Evolutionary conservation across 2,113 vertebrate species (phyloP).

Genomic region (Mastomys coucha): DNA sequence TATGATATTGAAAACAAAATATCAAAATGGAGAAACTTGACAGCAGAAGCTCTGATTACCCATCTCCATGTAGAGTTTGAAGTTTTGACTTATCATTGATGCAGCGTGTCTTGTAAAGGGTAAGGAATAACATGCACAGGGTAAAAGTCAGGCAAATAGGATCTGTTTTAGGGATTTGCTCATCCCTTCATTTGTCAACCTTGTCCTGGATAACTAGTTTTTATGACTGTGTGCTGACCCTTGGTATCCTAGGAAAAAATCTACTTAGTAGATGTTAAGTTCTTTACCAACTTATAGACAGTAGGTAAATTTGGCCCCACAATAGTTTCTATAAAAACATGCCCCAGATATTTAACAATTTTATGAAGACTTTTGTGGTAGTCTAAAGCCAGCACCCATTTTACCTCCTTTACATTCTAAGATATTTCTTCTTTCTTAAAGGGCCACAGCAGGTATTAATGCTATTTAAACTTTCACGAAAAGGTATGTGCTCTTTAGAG

Average conservation of each 20-base stretch:
- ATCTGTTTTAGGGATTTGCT: not conserved
- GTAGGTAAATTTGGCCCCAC: conserved; percentile 93
- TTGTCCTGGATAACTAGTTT: conserved; percentile 94
- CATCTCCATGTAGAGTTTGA: conserved; percentile 31
- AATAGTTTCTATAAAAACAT: conserved; percentile 92
- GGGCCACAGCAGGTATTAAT: conserved; percentile 86
- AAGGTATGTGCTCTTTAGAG: conserved; percentile 85
- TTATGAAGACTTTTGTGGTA: conserved; percentile 87
- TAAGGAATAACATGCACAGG: not conserved
- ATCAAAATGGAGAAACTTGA: not conserved
- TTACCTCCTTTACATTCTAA: conserved; percentile 86
- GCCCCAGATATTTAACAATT: conserved; percentile 88
- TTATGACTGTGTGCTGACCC: conserved; percentile 93
- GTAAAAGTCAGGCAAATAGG: not conserved
- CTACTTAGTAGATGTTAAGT: conserved; percentile 92
- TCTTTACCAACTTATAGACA: conserved; percentile 92
- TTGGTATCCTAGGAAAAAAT: conserved; percentile 92
- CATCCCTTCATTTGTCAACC: conserved; percentile 90
- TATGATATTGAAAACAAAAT: not conserved
- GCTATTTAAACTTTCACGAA: conserved; percentile 88
- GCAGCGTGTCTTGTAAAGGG: conserved; percentile 69
- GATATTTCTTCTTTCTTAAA: conserved; percentile 89
- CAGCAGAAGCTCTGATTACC: not conserved
- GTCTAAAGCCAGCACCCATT: conserved; percentile 86
- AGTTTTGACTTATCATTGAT: conserved; percentile 56